A percentile compares a stretch with the other conserved stretches of the same genome.
These are phyloP conservation scores for Rattus norvegicus DNA, from an alignment of 2,113 vertebrate species.

Conservation along the genomic window DNA sequence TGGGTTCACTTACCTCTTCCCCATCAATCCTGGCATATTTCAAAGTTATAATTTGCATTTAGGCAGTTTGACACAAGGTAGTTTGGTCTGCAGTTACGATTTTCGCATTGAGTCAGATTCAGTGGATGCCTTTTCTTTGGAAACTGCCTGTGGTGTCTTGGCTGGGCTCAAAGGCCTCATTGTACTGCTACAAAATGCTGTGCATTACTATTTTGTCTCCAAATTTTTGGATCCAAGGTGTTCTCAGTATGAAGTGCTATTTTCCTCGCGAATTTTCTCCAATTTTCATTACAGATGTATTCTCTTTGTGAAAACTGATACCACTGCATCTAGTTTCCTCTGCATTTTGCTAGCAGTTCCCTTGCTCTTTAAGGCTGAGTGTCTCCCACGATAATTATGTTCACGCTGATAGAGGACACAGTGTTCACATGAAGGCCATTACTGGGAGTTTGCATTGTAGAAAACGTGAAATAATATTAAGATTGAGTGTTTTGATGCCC, in stretches of 20 bases:
- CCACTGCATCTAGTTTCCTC: not conserved
- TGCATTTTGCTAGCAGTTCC: not conserved
- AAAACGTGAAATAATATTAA: not conserved
- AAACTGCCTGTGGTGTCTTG: not conserved
- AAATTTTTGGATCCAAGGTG: not conserved
- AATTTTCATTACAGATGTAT: slow-evolving; percentile 7
- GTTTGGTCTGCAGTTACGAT: not conserved
- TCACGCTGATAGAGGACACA: not conserved
- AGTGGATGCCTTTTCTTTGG: not conserved
- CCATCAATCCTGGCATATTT: not conserved
- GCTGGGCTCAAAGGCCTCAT: not conserved
- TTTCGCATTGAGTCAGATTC: not conserved
- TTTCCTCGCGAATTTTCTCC: not conserved
- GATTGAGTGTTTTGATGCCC: not conserved
- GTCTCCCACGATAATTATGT: not conserved
- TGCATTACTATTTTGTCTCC: not conserved
- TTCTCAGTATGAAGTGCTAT: not conserved
- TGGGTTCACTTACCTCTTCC: slow-evolving; percentile 4
- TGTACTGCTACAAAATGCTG: not conserved
- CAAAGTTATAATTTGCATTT: not conserved
- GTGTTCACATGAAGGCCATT: not conserved
- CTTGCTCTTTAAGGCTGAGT: not conserved
- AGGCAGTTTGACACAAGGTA: not conserved
- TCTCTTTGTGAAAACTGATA: not conserved
- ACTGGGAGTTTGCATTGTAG: not conserved